Base-by-base conservation (phyloP, 2,888 invertebrate species). In the Apamea crenata region DNA sequence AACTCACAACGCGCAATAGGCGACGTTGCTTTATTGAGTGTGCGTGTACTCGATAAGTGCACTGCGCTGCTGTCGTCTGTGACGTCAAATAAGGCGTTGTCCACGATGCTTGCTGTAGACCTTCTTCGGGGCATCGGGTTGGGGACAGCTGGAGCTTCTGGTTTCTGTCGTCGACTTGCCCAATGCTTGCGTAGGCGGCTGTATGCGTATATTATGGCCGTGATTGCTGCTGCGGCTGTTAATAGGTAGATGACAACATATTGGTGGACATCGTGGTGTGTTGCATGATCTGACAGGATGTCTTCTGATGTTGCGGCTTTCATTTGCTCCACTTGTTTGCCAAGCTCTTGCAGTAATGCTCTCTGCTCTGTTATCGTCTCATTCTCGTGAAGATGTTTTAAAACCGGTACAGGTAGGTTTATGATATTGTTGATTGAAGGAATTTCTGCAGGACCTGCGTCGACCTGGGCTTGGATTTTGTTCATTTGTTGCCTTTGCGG, bases 1-100 rank as follows among this genome's bases (percentile, higher is more conserved):
- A 44, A 44, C 12, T 44, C 10, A 44, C 10, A 44, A 44, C 44
- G 44, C 44, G 44, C 44, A 44, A 44, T 44, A 47, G 68, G 47
- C 29, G 68, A 68, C 44, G 44, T 68, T 68, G 29, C 68, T 68
- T 68, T 68, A 21, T 29, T 68, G 44, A 68, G 68, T 44, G 44
- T 12, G 44, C 44, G 44, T 12, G 44, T 12, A 44, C 44, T 44
- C 36, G 5, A 36, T 36, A 36, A 36, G 36, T 36, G 36, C 36
- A 6, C 36, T 36, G 36, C 36, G 36, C 44, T 29, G 0, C 29
- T 47, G 29, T 68, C 6, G 21, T 68, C 29, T 47, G 47, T 68
- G 67, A 67, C 67, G 44, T 67, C 44, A 68, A 29, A 47, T 47
- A 44, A 10, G 18, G 44, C 10, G 29, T 32, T 50, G 50, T 50